Percentiles rank a stretch among this genome's conserved stretches.
Conservation (phyloP, 2,113 vertebrate species). For the Xiphophorus couchianus region DNA sequence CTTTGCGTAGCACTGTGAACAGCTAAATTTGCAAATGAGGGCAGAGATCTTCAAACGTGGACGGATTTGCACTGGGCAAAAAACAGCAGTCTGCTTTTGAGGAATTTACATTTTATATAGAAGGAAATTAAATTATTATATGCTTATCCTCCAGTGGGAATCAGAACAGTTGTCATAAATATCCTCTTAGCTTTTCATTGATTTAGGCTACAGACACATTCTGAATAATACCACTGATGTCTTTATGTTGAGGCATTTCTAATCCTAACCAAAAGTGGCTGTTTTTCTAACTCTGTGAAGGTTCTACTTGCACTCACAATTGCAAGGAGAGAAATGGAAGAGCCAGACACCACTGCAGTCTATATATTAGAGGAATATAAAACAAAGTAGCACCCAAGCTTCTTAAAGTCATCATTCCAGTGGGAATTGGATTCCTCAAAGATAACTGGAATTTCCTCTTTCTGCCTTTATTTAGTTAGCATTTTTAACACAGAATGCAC, state of each 20-base stretch:
- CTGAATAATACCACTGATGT: slow-evolving; percentile 25
- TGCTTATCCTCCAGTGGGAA: neutral
- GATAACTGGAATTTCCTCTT: too few species aligned
- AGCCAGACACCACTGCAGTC: slow-evolving; percentile 3
- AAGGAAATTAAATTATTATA: neutral
- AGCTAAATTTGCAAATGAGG: too few species aligned
- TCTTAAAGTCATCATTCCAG: too few species aligned
- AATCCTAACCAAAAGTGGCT: slow-evolving; percentile 7
- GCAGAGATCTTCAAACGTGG: neutral
- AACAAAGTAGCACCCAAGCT: too few species aligned
- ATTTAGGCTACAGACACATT: neutral
- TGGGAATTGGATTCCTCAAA: too few species aligned
- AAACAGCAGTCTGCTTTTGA: neutral
- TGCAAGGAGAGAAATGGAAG: slow-evolving; percentile 22
- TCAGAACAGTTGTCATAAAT: neutral
- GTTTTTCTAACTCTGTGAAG: slow-evolving; percentile 11
- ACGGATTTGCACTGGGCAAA: neutral
- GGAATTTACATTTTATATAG: neutral
- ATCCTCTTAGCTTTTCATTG: slow-evolving; percentile 8
- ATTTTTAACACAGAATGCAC: too few species aligned
- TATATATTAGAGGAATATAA: slow-evolving; percentile 16
- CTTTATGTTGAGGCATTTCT: slow-evolving; percentile 13
- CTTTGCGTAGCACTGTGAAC: too few species aligned
- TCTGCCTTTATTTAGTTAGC: too few species aligned
- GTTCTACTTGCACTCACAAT: neutral